Percentiles rank a stretch among this genome's conserved stretches.
phyloP scores from a whole-genome alignment of 1,140 invertebrate genomes.

The Diachasma alloeum region DNA sequence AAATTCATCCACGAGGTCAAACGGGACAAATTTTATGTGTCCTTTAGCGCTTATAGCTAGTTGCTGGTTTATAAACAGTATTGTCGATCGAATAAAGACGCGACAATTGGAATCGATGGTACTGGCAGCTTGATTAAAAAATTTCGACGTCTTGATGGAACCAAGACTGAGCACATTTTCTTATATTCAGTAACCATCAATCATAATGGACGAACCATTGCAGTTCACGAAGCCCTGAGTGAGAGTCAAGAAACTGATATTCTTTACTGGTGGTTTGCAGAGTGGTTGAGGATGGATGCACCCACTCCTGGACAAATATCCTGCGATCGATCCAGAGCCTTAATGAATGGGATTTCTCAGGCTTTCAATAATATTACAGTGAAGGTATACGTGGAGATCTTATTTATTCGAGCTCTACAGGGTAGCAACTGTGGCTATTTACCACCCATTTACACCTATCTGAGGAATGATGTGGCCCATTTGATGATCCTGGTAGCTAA shows the following conservation, averaged over 20 bases:
- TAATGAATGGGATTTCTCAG: constrained; percentile 2
- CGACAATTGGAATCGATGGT: background rate
- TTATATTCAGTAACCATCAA: constrained; percentile 25
- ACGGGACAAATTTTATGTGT: background rate
- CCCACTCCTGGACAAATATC: constrained; percentile 1
- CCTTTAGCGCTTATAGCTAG: background rate
- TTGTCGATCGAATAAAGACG: background rate
- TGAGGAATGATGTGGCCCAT: background rate
- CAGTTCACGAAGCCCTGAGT: constrained; percentile 30
- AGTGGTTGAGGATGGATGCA: background rate
- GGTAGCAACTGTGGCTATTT: background rate
- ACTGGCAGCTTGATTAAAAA: constrained; percentile 17
- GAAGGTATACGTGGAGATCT: background rate
- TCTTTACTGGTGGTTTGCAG: background rate
- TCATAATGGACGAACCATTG: constrained; percentile 27
- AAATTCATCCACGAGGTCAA: background rate
- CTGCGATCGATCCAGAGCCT: constrained; percentile 1
- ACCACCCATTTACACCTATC: background rate
- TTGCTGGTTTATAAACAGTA: constrained; percentile 12
- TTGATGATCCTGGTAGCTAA: background rate
- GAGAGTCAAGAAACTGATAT: constrained; percentile 15
- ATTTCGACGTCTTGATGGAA: background rate
- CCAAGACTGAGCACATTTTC: constrained; percentile 17
- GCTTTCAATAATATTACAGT: constrained; percentile 11
- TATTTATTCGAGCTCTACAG: background rate